Conservation (phyloP, 2,113 vertebrate genomes). For the Suricata suricatta region DNA sequence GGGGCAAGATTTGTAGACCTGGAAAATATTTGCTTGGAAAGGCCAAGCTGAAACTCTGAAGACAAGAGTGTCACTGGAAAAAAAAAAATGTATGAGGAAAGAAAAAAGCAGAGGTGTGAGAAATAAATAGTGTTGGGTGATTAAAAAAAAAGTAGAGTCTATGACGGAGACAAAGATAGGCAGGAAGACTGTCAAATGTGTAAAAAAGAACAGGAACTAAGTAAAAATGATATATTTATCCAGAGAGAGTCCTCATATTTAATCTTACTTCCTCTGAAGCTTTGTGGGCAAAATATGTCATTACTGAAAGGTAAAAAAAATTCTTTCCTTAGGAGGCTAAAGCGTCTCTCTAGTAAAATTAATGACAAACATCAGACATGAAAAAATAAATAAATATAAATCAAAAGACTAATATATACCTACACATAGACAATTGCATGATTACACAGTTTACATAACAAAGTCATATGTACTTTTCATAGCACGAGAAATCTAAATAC, state of each 20-base stretch:
- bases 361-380: background rate
- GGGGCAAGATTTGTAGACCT: background rate
- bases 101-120: background rate
- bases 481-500: background rate
- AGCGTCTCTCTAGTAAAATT: constrained; percentile 39
- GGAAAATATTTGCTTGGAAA: background rate
- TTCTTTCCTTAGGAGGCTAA: background rate
- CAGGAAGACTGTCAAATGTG: background rate
- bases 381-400: constrained; percentile 17
- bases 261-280: background rate
- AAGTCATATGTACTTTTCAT: background rate
- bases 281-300: background rate
- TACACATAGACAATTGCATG: background rate
- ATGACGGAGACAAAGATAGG: background rate
- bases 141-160: background rate
- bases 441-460: background rate
- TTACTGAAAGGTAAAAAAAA: background rate
- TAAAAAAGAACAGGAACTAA: background rate
- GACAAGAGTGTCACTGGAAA: background rate
- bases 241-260: background rate
- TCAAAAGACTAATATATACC: background rate
- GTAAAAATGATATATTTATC: background rate
- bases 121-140: background rate
- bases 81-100: background rate
- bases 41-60: background rate